Conservation (phyloP, 1,140 invertebrate species). For the Diabrotica undecimpunctata region DNA sequence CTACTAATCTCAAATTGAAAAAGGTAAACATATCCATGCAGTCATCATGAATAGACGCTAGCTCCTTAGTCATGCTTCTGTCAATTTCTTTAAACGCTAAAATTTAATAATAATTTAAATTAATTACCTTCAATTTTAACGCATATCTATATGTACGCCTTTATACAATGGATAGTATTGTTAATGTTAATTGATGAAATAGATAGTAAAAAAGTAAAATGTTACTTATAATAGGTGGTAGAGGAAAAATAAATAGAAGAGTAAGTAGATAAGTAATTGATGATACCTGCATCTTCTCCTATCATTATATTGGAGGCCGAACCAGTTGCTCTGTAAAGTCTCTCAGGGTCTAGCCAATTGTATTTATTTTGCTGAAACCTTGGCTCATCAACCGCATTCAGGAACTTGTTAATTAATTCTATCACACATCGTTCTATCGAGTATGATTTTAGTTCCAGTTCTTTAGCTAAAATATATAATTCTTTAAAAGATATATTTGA, state of each 20-base stretch:
- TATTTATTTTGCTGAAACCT: conserved; percentile 56
- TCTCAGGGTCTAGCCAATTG: conserved; percentile 62
- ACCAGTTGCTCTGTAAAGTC: conserved; percentile 53
- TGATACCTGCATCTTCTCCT: conserved; percentile 53
- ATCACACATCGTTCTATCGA: conserved; percentile 64
- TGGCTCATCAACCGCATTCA: conserved; percentile 55
- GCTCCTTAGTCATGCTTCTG: conserved; percentile 55
- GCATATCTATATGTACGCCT: too few relatives aligned
- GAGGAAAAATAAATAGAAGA: too few relatives aligned
- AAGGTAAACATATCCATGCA: conserved; percentile 71
- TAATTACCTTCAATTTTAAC: too few relatives aligned
- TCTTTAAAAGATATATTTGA: not conserved
- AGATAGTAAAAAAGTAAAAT: too few relatives aligned
- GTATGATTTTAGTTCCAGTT: conserved; percentile 58
- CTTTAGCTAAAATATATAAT: conserved; percentile 37
- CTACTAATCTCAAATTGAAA: conserved; percentile 68
- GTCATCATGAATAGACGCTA: conserved; percentile 60
- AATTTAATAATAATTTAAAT: conserved; percentile 19
- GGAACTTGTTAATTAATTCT: conserved; percentile 67
- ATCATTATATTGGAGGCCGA: conserved; percentile 54
- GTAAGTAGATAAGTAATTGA: too few relatives aligned
- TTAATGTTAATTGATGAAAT: too few relatives aligned
- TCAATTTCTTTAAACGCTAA: conserved; percentile 60
- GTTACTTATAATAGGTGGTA: too few relatives aligned
- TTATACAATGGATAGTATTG: too few relatives aligned